phyloP scores from a whole-genome alignment of 2,888 invertebrate species.

The Cheilosia scutellata region DNA sequence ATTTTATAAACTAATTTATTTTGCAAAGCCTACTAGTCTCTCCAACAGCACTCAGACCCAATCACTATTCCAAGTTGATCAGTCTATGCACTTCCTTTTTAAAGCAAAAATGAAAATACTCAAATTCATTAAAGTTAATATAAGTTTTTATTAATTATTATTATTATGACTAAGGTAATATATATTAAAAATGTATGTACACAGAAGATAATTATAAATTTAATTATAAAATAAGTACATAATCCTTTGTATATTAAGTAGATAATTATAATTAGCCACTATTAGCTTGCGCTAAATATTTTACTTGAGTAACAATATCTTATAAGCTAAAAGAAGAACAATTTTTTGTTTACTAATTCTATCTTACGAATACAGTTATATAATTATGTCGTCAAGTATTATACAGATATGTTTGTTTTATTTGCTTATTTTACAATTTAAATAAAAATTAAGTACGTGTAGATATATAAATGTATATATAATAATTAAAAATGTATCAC shows the following conservation, averaged over 20 bases:
- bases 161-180: slow-evolving; percentile 44
- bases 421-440: slow-evolving; percentile 45
- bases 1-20: too few relatives aligned
- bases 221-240: slow-evolving; percentile 18
- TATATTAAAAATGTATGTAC: slow-evolving; percentile 59
- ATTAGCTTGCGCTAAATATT: slow-evolving; percentile 1
- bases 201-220: slow-evolving; percentile 52
- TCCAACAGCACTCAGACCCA: too few relatives aligned
- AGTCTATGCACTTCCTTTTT: too few relatives aligned
- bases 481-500: slow-evolving; percentile 71
- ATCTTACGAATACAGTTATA: slow-evolving; percentile 52
- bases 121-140: slow-evolving; percentile 9
- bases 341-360: slow-evolving; percentile 37
- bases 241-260: neutral
- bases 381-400: slow-evolving; percentile 44
- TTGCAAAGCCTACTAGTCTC: too few relatives aligned
- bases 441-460: slow-evolving; percentile 71
- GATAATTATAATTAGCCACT: slow-evolving; percentile 1
- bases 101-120: neutral
- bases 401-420: slow-evolving; percentile 65
- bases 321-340: neutral
- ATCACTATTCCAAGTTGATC: too few relatives aligned
- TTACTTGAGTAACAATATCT: slow-evolving; percentile 24
- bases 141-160: slow-evolving; percentile 38
- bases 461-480: neutral